A percentile compares a stretch with the other conserved stretches of the same genome.
phyloP scores from a whole-genome alignment of 1,140 invertebrate species.

The Bactericera cockerelli region DNA sequence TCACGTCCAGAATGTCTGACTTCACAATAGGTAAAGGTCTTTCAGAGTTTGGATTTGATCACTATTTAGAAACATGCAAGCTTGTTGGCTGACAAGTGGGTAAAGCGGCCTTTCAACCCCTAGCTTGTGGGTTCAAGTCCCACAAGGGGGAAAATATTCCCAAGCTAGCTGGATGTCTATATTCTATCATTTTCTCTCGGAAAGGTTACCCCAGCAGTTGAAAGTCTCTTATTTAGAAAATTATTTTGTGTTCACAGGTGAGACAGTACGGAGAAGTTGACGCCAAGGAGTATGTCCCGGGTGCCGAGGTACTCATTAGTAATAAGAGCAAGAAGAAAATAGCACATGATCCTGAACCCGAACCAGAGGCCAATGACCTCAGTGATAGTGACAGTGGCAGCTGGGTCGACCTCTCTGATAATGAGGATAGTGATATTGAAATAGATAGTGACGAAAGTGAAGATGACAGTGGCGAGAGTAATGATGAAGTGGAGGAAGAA shows the following conservation, averaged over 20 bases:
- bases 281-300: slow-evolving; percentile 70
- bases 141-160: too few species aligned
- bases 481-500: slow-evolving; percentile 23
- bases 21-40: too few species aligned
- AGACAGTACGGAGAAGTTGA: slow-evolving; percentile 63
- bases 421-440: slow-evolving; percentile 34
- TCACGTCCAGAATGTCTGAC: too few species aligned
- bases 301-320: slow-evolving; percentile 70
- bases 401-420: slow-evolving; percentile 60
- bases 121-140: too few species aligned
- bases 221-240: too few species aligned
- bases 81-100: too few species aligned
- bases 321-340: slow-evolving; percentile 29
- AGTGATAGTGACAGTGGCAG: slow-evolving; percentile 39
- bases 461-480: slow-evolving; percentile 21
- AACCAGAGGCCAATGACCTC: slow-evolving; percentile 29
- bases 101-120: too few species aligned
- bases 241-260: background rate
- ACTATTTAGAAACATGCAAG: too few species aligned
- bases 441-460: slow-evolving; percentile 26
- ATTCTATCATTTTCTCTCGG: too few species aligned
- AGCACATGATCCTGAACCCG: slow-evolving; percentile 24
- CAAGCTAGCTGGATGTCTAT: too few species aligned
- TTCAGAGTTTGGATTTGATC: too few species aligned
- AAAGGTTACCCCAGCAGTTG: too few species aligned